These are phyloP conservation scores for Thunnus maccoyii DNA, from an alignment of 2,113 vertebrate species.

Conservation along the genomic window DNA sequence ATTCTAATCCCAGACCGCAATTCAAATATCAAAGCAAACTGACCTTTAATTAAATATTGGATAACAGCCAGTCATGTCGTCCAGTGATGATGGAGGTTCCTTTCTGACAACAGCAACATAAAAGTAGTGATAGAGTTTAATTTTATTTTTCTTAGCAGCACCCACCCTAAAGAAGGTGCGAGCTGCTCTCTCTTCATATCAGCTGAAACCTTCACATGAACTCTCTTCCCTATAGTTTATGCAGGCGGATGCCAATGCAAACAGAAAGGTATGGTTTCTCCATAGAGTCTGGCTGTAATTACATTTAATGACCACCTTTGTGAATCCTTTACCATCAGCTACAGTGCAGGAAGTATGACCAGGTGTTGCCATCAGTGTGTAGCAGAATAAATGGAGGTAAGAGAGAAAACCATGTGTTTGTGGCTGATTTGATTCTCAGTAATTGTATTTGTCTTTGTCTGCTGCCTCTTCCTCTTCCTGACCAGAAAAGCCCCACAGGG, in stretches of 20 bases:
- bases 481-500: constrained; percentile 56
- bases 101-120: too few species aligned
- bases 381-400: constrained; percentile 48
- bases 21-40: too few species aligned
- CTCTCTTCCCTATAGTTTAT: constrained; percentile 42
- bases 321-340: constrained; percentile 57
- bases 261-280: constrained; percentile 49
- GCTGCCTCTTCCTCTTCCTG: constrained; percentile 68
- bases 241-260: constrained; percentile 55
- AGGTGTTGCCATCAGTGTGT: constrained; percentile 67
- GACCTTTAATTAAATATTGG: too few species aligned
- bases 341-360: constrained; percentile 57
- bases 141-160: not conserved
- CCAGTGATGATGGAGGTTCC: too few species aligned
- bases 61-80: too few species aligned
- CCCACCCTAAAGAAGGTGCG: not conserved
- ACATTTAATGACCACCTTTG: constrained; percentile 68
- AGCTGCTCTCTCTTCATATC: not conserved
- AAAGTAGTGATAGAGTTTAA: too few species aligned
- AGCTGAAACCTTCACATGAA: constrained; percentile 4
- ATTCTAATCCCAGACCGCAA: too few species aligned
- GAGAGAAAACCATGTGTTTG: constrained; percentile 66
- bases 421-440: constrained; percentile 69
- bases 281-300: constrained; percentile 67
- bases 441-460: constrained; percentile 78